Evolutionary conservation across 2,797 vertebrate genomes (phyloP).

Genomic region (Triplophysa bombifrons): DNA sequence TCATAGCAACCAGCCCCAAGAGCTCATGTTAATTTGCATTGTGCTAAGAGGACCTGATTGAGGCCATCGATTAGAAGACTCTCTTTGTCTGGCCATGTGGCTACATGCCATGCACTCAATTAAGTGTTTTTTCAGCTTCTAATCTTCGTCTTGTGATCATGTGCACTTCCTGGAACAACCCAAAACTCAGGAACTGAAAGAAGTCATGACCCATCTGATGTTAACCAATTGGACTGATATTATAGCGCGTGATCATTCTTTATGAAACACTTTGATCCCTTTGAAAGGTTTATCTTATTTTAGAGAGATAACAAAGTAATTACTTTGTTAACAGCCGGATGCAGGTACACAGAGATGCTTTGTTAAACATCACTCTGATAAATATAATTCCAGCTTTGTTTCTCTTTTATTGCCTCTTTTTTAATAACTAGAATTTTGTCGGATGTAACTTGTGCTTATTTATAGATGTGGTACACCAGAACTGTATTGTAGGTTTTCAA

Average conservation of each 20-base stretch:
- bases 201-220: neutral
- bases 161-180: slow-evolving; percentile 18
- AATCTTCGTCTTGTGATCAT: slow-evolving; percentile 57
- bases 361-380: too few species aligned
- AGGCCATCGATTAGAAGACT: slow-evolving; percentile 26
- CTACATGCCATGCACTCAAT: slow-evolving; percentile 36
- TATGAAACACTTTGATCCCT: neutral
- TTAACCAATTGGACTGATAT: neutral
- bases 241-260: neutral
- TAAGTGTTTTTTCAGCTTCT: slow-evolving; percentile 54
- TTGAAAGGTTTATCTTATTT: neutral
- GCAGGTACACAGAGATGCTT: neutral
- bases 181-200: neutral
- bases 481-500: too few species aligned
- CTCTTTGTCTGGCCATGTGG: slow-evolving; percentile 9
- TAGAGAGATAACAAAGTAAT: neutral
- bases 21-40: slow-evolving; percentile 20
- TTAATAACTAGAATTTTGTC: neutral
- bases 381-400: too few species aligned
- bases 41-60: slow-evolving; percentile 30
- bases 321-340: neutral
- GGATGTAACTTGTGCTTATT: neutral
- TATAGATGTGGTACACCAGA: neutral
- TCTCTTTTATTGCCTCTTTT: neutral
- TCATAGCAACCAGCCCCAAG: slow-evolving; percentile 5